These are phyloP conservation scores for Fregata magnificens DNA, from an alignment of 2,113 vertebrate genomes.

Conservation along the genomic window DNA sequence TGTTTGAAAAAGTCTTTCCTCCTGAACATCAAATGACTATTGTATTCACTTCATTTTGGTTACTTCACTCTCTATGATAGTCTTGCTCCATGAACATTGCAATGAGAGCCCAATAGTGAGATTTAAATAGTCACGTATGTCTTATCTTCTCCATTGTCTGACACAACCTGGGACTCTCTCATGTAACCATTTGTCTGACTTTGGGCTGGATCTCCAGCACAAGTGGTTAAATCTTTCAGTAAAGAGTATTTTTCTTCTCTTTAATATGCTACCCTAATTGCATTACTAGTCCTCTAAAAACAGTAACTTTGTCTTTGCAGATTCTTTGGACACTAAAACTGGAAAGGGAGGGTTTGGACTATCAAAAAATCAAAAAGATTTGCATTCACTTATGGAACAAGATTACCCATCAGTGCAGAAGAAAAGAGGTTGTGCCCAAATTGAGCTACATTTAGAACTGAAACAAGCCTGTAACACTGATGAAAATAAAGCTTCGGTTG, in stretches of 20 bases:
- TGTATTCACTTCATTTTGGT: neutral
- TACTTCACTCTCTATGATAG: neutral
- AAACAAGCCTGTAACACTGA: neutral
- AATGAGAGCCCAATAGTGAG: neutral
- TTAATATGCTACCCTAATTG: neutral
- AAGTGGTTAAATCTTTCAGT: neutral
- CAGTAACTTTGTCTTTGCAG: neutral
- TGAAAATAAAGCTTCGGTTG: neutral
- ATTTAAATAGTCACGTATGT: neutral
- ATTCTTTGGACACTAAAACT: neutral
- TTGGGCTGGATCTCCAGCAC: neutral
- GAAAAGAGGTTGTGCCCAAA: neutral
- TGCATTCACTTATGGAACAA: neutral
- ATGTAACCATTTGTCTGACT: neutral
- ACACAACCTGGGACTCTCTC: fast-evolving
- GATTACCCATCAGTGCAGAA: neutral
- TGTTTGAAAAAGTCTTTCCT: neutral
- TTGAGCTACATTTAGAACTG: neutral
- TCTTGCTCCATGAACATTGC: neutral
- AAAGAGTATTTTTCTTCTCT: neutral
- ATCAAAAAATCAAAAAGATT: neutral
- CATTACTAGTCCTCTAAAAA: neutral
- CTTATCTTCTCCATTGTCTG: neutral
- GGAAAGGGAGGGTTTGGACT: fast-evolving
- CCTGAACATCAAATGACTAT: neutral